These are phyloP conservation scores for Oncorhynchus mykiss DNA, from an alignment of 2,113 vertebrate genomes.

Conservation along the genomic window DNA sequence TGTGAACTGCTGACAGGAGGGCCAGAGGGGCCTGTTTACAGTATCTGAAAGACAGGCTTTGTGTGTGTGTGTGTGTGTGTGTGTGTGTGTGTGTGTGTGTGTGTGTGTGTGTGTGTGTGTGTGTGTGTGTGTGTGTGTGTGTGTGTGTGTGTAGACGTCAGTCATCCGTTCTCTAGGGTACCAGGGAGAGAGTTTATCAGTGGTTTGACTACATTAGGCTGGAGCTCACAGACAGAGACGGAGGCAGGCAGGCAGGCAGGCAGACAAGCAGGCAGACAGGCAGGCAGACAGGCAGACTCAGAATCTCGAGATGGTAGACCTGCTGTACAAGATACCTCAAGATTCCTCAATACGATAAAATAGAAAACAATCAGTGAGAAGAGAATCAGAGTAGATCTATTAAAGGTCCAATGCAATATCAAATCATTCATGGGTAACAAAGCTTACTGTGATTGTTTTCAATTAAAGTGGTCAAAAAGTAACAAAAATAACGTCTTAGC, in stretches of 20 bases:
- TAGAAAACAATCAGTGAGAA: too few relatives aligned
- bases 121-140: slow-evolving; percentile 16
- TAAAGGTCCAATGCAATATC: too few relatives aligned
- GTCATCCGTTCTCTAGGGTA: slow-evolving; percentile 46
- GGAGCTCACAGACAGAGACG: not conserved
- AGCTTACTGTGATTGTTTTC: too few relatives aligned
- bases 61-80: slow-evolving; percentile 18
- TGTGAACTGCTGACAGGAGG: slow-evolving; percentile 5
- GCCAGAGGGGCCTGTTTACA: not conserved
- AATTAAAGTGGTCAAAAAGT: too few relatives aligned
- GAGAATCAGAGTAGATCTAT: too few relatives aligned
- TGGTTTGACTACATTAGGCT: slow-evolving; percentile 47
- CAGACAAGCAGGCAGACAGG: not conserved
- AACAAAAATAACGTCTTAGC: too few relatives aligned
- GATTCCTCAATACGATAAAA: too few relatives aligned
- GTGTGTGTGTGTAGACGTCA: slow-evolving; percentile 5
- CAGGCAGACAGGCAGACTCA: not conserved
- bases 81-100: slow-evolving; percentile 25
- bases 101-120: slow-evolving; percentile 20
- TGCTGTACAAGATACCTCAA: not conserved
- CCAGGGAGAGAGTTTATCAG: slow-evolving; percentile 44
- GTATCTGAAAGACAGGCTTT: not conserved
- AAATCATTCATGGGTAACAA: too few relatives aligned
- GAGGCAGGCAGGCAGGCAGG: not conserved
- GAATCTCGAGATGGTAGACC: slow-evolving; percentile 9